Evolutionary conservation across 2,888 invertebrate species (phyloP).

Genomic region (Altica lythri): DNA sequence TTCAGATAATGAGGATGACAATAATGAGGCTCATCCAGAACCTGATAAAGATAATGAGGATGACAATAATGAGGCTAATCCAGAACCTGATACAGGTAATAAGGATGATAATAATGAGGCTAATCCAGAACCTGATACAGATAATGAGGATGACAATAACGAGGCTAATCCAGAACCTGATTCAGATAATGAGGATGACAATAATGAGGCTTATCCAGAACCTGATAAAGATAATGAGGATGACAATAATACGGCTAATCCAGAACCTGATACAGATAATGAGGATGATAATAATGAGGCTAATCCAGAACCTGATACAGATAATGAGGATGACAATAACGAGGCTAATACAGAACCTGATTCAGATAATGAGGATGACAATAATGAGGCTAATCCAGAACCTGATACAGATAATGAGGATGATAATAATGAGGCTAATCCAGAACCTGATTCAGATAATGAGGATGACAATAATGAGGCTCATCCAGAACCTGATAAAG

Average conservation of each 20-base stretch:
- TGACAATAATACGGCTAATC: background rate
- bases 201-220: background rate
- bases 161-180: background rate
- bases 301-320: background rate
- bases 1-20: background rate
- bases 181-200: background rate
- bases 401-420: background rate
- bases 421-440: background rate
- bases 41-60: background rate
- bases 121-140: background rate
- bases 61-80: background rate
- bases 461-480: background rate
- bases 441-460: background rate
- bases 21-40: background rate
- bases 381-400: background rate
- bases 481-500: background rate
- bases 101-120: background rate
- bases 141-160: background rate
- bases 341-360: background rate
- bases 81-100: background rate
- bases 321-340: constrained; percentile 1
- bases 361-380: background rate
- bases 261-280: background rate
- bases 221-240: constrained; percentile 1
- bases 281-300: background rate